phyloP scores from a whole-genome alignment of 2,888 invertebrate species.

The Drosophila bunnanda region DNA sequence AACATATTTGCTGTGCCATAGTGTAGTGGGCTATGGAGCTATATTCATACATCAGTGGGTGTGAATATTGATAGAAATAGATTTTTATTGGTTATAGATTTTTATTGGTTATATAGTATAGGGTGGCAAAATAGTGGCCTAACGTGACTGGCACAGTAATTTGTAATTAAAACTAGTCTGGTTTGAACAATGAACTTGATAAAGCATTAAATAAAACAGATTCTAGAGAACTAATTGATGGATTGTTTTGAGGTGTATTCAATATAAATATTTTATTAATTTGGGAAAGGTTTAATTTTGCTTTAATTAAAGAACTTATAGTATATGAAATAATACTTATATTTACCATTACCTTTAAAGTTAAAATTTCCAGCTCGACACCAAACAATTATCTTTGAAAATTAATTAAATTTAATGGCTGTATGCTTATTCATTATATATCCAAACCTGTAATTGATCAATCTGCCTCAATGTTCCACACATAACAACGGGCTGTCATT shows the following conservation, averaged over 20 bases:
- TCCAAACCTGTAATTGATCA: background rate
- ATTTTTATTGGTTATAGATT: conserved; percentile 12
- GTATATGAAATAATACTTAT: too few relatives aligned
- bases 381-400: background rate
- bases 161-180: conserved; percentile 2
- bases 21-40: conserved; percentile 12
- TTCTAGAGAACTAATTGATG: background rate
- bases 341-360: too few relatives aligned
- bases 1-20: conserved; percentile 10
- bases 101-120: background rate
- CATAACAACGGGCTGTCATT: conserved; percentile 39
- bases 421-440: background rate
- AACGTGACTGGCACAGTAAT: conserved; percentile 4
- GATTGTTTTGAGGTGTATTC: background rate
- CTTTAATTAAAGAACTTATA: too few relatives aligned
- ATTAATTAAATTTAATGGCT: conserved; percentile 1
- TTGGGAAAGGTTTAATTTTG: background rate
- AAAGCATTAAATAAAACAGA: too few relatives aligned
- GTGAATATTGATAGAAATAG: conserved; percentile 9
- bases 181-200: background rate
- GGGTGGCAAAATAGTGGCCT: background rate
- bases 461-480: background rate
- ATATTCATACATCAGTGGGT: conserved; percentile 5
- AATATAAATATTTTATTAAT: background rate
- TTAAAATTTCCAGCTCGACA: background rate